Evolutionary conservation across 2,888 invertebrate species (phyloP).

Genomic region (Prostheceraeus crozeri): DNA sequence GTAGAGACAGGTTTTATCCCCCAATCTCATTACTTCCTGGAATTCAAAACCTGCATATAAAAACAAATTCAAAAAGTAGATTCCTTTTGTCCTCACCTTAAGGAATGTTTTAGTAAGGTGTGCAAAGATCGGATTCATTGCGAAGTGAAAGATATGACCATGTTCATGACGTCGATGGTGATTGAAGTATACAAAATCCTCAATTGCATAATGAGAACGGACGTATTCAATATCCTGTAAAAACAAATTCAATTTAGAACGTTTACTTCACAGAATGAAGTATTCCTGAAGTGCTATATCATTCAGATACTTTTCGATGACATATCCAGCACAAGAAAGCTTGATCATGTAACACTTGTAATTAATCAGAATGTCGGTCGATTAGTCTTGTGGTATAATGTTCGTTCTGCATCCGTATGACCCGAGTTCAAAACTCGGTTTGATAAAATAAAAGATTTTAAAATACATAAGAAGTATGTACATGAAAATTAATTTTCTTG

Average conservation of each 20-base stretch:
- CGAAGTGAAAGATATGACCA: slow-evolving; percentile 55
- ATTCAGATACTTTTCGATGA: not conserved
- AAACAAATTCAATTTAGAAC: too few relatives aligned
- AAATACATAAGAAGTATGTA: too few relatives aligned
- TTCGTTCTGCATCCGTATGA: too few relatives aligned
- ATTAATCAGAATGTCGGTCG: too few relatives aligned
- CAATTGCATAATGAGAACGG: slow-evolving; percentile 57
- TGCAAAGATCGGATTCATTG: slow-evolving; percentile 54
- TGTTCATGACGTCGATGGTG: slow-evolving; percentile 55
- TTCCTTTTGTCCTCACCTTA: slow-evolving; percentile 61
- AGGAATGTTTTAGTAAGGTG: slow-evolving; percentile 55
- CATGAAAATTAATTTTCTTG: too few relatives aligned
- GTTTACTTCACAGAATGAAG: not conserved
- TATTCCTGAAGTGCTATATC: not conserved
- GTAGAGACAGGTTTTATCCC: slow-evolving; percentile 55
- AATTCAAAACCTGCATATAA: slow-evolving; percentile 25
- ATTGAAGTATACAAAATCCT: slow-evolving; percentile 57
- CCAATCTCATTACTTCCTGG: slow-evolving; percentile 52
- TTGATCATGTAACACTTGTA: too few relatives aligned
- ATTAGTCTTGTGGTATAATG: too few relatives aligned
- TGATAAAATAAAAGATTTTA: too few relatives aligned
- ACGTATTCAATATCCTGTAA: slow-evolving; percentile 56
- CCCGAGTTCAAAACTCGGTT: too few relatives aligned
- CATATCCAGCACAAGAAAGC: not conserved
- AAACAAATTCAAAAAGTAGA: slow-evolving; percentile 52